Evolutionary conservation across 2,113 vertebrate genomes (phyloP).

Genomic region (Xerus inauris): DNA sequence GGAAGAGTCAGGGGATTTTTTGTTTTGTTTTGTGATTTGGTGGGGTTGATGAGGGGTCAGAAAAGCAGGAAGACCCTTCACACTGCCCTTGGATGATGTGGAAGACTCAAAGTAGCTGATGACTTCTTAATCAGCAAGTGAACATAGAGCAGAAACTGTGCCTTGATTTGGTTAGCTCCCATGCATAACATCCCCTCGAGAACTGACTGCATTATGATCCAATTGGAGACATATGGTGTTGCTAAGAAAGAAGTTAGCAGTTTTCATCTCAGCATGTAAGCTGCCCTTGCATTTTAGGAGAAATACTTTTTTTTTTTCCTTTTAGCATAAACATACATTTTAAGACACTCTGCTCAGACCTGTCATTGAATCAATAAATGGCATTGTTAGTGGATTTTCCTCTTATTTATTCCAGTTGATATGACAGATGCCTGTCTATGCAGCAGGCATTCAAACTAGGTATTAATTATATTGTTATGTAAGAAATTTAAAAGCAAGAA

Average conservation of each 20-base stretch:
- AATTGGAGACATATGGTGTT: constrained; percentile 77
- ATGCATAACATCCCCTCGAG: neutral
- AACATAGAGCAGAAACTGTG: neutral
- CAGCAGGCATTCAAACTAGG: constrained; percentile 61
- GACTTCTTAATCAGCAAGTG: neutral
- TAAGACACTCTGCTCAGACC: constrained; percentile 42
- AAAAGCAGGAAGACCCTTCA: neutral
- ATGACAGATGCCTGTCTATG: neutral
- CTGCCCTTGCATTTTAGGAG: constrained; percentile 70
- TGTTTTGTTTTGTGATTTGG: neutral
- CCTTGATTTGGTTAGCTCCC: constrained; percentile 13
- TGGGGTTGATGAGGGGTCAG: neutral
- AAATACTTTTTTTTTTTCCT: constrained; percentile 39
- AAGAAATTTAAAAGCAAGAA: neutral
- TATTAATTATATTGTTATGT: neutral
- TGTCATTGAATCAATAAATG: neutral
- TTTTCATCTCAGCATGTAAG: constrained; percentile 78
- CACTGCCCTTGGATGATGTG: neutral
- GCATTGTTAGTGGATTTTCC: neutral
- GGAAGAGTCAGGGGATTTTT: neutral
- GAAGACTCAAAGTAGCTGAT: neutral
- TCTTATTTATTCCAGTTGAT: neutral
- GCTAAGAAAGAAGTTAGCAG: constrained; percentile 73
- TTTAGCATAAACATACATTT: constrained; percentile 63
- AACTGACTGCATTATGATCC: constrained; percentile 51